phyloP scores from a whole-genome alignment of 2,888 invertebrate genomes.

The Perizoma affinitatum region DNA sequence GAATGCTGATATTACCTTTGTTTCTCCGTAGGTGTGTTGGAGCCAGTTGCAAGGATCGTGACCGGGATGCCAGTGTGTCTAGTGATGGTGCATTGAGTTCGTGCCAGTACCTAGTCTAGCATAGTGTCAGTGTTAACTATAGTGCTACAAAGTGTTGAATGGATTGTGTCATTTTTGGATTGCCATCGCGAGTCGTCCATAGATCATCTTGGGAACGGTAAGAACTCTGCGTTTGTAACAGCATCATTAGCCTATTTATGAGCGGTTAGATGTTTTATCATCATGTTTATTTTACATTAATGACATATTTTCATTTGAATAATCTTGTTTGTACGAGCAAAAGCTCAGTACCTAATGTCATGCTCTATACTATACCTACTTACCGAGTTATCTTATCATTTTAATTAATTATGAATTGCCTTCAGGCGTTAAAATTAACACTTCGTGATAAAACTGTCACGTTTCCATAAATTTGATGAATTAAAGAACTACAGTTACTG shows the following conservation, averaged over 20 bases:
- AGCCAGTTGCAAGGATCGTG: constrained; percentile 54
- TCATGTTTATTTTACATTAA: constrained; percentile 24
- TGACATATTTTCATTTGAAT: constrained; percentile 26
- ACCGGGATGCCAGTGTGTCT: constrained; percentile 74
- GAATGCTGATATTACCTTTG: constrained; percentile 65
- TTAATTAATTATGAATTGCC: constrained; percentile 32
- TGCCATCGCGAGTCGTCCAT: constrained; percentile 78
- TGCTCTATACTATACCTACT: constrained; percentile 21
- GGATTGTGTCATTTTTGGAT: constrained; percentile 81
- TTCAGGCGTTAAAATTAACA: constrained; percentile 33
- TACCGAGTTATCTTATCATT: constrained; percentile 33
- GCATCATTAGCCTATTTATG: constrained; percentile 19
- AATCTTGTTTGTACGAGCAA: constrained; percentile 23
- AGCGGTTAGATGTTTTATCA: constrained; percentile 15
- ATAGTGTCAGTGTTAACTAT: constrained; percentile 77
- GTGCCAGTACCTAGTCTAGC: constrained; percentile 67
- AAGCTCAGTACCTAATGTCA: constrained; percentile 16
- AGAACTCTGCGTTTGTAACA: constrained; percentile 44
- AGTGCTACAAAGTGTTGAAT: constrained; percentile 77
- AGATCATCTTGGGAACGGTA: constrained; percentile 80
- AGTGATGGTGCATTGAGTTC: constrained; percentile 78
- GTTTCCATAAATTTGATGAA: constrained; percentile 23
- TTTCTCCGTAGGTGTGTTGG: constrained; percentile 72
- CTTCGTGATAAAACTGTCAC: constrained; percentile 22
- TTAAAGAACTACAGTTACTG: constrained; percentile 21